Conservation (phyloP, 2,797 vertebrate species). For the Sebastes itinus region DNA sequence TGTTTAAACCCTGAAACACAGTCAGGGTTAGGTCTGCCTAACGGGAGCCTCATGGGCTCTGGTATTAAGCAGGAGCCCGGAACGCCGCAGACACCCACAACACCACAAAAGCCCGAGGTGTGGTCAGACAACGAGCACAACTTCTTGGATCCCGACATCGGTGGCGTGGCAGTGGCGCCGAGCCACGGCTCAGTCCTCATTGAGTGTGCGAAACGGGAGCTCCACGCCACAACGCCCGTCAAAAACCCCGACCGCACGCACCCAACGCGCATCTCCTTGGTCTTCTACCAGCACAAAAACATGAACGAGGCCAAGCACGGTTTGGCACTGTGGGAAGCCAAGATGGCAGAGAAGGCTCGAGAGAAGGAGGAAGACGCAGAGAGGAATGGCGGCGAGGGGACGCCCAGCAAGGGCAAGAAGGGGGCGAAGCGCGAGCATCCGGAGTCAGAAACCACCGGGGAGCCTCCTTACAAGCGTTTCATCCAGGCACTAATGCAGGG, state of each 20-base stretch:
- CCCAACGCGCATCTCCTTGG: slow-evolving; percentile 96
- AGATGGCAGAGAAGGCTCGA: slow-evolving; percentile 96
- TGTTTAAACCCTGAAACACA: slow-evolving; percentile 79
- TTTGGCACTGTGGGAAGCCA: slow-evolving; percentile 96
- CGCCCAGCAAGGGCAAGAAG: slow-evolving; percentile 92
- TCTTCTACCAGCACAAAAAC: slow-evolving; percentile 99
- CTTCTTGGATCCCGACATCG: slow-evolving; percentile 96
- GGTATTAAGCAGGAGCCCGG: slow-evolving; percentile 78
- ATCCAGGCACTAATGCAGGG: slow-evolving; percentile 90
- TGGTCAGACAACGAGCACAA: slow-evolving; percentile 99
- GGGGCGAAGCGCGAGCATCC: slow-evolving; percentile 90
- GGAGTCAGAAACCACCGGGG: slow-evolving; percentile 84
- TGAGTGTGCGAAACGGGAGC: slow-evolving; percentile 97
- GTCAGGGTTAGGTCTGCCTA: slow-evolving; percentile 74
- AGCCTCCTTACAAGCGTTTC: slow-evolving; percentile 92
- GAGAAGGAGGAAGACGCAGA: slow-evolving; percentile 97
- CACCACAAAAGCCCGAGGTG: slow-evolving; percentile 87
- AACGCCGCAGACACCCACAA: slow-evolving; percentile 65
- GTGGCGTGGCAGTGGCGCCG: slow-evolving; percentile 96
- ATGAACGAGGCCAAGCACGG: slow-evolving; percentile 98
- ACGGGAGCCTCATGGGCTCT: slow-evolving; percentile 76
- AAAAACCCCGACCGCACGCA: slow-evolving; percentile 93
- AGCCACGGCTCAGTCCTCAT: slow-evolving; percentile 97
- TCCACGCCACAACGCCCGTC: slow-evolving; percentile 95
- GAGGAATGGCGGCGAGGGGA: slow-evolving; percentile 89